Base-by-base conservation (phyloP, 2,797 vertebrate species). In the Myotis myotis region DNA sequence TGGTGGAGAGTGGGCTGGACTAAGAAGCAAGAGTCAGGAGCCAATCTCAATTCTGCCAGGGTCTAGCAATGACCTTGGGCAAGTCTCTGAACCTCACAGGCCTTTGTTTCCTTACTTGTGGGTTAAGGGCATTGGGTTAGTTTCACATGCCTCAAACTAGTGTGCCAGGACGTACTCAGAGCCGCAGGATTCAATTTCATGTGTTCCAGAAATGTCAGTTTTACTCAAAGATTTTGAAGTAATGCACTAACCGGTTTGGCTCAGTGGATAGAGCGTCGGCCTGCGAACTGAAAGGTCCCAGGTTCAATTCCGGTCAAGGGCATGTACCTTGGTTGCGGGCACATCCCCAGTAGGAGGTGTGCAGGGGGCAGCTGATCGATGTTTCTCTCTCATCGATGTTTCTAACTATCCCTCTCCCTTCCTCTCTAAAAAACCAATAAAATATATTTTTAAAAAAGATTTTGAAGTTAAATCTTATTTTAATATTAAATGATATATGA, bases 391-490 rank as follows among this genome's bases (percentile, higher is more conserved):
- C 38, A 38, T 38, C 4, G 38, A 38, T 38, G 38, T 38, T 38
- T 38, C 38, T 38, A 38, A 38, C 38, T 38, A 38, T 38, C 38
- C 38, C 38, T 38, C 38, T 38, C 38, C 38, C 38, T 38, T 38
- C 38, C 38, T 38, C 5, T 38, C 38, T 38, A 38, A 38, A 38
- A 38, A 38, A 38, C 38, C 38, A 38, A 38, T 38, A 38, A 38
- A 38, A 38, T 38, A 38, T 38, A 38, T 38, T 38, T 38, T 38
- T 1, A 38, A 38, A 38, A 38, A 38, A 38, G 4, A 38, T 38
- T 38, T 38, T 89, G 47, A 94, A 44, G 64, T 38, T 20, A 94
- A 83, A 74, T 68, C 41, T 72, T 87, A 57, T 84, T 78, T 95
- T 89, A 88, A 75, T 91, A 44, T 75, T 30, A 55, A 62, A 51